phyloP scores from a whole-genome alignment of 2,888 invertebrate species.

The Conus canariensis region DNA sequence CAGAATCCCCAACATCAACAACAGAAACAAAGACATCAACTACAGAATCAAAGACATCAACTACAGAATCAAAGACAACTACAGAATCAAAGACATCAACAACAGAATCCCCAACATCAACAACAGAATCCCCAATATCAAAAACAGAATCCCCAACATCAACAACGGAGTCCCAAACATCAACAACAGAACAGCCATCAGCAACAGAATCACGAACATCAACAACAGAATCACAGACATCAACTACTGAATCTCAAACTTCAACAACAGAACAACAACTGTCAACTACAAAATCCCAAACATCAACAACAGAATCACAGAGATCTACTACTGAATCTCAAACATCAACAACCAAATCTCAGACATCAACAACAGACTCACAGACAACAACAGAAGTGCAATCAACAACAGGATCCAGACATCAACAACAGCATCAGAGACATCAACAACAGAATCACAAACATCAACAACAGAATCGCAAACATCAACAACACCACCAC shows the following conservation, averaged over 20 bases:
- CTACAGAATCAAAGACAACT: neutral
- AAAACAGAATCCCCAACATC: constrained; percentile 11
- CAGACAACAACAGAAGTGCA: constrained; percentile 12
- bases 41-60: neutral
- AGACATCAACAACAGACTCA: constrained; percentile 5
- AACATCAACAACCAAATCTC: constrained; percentile 11
- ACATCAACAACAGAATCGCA: neutral
- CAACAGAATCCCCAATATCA: constrained; percentile 30
- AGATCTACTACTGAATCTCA: constrained; percentile 21
- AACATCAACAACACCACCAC: neutral
- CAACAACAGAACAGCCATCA: constrained; percentile 16
- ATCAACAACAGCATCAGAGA: constrained; percentile 27
- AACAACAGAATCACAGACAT: constrained; percentile 14
- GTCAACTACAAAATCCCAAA: neutral
- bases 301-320: constrained; percentile 2
- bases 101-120: neutral
- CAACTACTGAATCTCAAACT: neutral
- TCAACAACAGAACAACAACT: neutral
- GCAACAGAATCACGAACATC: constrained; percentile 22
- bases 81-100: neutral
- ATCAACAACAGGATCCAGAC: neutral
- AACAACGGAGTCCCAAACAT: neutral
- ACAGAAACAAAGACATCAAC: constrained; percentile 1
- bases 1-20: constrained; percentile 4
- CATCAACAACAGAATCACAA: constrained; percentile 20